Base-by-base conservation (phyloP, 2,797 vertebrate species). In the Scyliorhinus canicula region DNA sequence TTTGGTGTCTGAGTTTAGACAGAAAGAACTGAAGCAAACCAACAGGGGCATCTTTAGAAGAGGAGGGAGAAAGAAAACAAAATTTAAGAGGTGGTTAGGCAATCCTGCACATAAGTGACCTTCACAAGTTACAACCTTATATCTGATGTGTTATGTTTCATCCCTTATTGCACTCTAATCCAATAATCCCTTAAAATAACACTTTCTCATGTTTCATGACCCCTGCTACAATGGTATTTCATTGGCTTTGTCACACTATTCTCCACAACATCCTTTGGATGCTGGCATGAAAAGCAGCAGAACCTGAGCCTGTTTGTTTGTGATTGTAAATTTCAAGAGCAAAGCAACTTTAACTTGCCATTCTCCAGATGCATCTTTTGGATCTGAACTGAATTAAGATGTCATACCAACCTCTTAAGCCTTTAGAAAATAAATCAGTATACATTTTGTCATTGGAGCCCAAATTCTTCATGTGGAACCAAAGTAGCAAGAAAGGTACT, bases 391-490 rank as follows among this genome's bases (percentile, higher is more conserved):
- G 60, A 65, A 63, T 91, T 91, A 57, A 91, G 88, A 91, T 91
- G 26, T 47, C 65, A 19, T 65, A 40, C 57, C 8, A 40, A 19
- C 16, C 57, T 65, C 24, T 91, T 40, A n/a, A 44, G 57, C 12
- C n/a, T 65, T 91, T 44, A 91, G n/a, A 26, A 35, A 40, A 63
- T 40, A 65, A 65, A 91, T 91, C 88, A 65, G 57, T 63, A 44
- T 65, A 91, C 65, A 60, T 90, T 8, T 65, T 91, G 57, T 40
- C 6, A 12, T 91, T 91, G 57, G 88, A 91, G 24, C 44, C 21
- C 60, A 91, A 65, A 65, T 21, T 91, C 88, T 91, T 91, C 88
- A 91, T 40, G n/a, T 91, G 57, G 57, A 91, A 63, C 88, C 60
- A 2, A 60, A 65, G 40, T 91, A 65, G 40, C 11, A 44, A 91